Conservation (phyloP, 2,888 invertebrate species). For the Blastobasis lacticolella region DNA sequence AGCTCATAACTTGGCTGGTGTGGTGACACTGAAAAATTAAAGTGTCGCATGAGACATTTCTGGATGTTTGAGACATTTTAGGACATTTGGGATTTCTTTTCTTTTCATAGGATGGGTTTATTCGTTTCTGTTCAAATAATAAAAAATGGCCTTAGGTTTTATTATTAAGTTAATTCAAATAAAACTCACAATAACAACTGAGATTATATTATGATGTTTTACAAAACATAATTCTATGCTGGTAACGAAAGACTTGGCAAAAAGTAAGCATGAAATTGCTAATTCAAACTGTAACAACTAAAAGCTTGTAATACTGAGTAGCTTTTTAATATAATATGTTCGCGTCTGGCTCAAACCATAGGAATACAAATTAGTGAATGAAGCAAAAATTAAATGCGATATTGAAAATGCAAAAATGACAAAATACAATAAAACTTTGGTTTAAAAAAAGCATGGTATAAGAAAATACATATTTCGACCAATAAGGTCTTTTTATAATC, state of each 20-base stretch:
- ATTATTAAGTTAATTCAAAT: not conserved
- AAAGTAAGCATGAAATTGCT: not conserved
- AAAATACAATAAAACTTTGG: not conserved
- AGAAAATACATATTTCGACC: conserved; percentile 12
- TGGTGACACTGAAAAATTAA: conserved; percentile 1
- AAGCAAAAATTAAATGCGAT: not conserved
- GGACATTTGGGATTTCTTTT: no score
- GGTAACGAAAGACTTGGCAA: not conserved
- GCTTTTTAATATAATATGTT: not conserved
- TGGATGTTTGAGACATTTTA: no score
- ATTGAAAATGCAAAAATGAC: not conserved
- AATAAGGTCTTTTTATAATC: conserved; percentile 8
- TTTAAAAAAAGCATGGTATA: not conserved
- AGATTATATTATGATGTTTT: conserved; percentile 2
- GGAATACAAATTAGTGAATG: no score
- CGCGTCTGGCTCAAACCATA: no score
- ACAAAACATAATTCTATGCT: not conserved
- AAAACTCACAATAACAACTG: conserved; percentile 2
- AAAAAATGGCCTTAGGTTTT: no score
- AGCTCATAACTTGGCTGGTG: conserved; percentile 3
- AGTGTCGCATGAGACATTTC: no score
- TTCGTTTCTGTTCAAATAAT: no score
- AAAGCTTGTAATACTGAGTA: conserved; percentile 21
- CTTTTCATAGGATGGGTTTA: no score
- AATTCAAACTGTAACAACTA: conserved; percentile 6